Evolutionary conservation across 2,797 vertebrate species (phyloP), one percentile per base, ranked within the genome.

Genomic region (Salmo trutta): DNA sequence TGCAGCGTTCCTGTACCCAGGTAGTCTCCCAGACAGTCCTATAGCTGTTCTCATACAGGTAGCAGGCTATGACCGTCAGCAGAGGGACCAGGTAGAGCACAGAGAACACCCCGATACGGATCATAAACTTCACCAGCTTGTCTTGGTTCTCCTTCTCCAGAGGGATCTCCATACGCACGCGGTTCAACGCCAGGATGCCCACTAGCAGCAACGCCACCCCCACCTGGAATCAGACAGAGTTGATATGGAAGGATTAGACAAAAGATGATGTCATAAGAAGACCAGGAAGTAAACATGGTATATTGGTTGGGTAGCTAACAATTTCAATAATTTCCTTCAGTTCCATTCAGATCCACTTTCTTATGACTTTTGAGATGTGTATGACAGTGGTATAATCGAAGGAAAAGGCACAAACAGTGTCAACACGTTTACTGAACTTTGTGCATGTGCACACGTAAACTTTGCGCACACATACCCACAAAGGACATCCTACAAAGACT

Each of bases 91-190:
- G 96, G 92, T 98, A 99, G 53, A 99, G 95, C n/a, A 96, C 94
- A 19, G 97, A 98, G 95, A 99, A 99, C 56, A 98, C 96, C 1
- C 95, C 98, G 52, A 99, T 98, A 7, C 98, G 97, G 87, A 99
- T 99, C 98, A 99, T 99, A 94, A 99, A 99, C 91, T 99, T 99
- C 82, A 98, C 98, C 82, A 99, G 91, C 68, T 99, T 99, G 92
- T 98, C 98, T 92, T 97, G 98, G 93, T 98, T 99, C 91, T 98
- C 97, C 93, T 98, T 98, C 88, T 99, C 98, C 91, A 98, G 88
- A 0, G 97, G 98, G 83, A 98, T 98, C 91, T 98, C 98, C 88
- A 98, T 98, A 81, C 98, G 96, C 7, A 98, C 97, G 6, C 97
- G 94, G 91, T 99, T 99, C 19, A 99, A 91, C 0, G 98, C 97